Evolutionary conservation across 2,113 vertebrate genomes (phyloP), one percentile per base, ranked within the genome.

Genomic region (Clarias batrachus): DNA sequence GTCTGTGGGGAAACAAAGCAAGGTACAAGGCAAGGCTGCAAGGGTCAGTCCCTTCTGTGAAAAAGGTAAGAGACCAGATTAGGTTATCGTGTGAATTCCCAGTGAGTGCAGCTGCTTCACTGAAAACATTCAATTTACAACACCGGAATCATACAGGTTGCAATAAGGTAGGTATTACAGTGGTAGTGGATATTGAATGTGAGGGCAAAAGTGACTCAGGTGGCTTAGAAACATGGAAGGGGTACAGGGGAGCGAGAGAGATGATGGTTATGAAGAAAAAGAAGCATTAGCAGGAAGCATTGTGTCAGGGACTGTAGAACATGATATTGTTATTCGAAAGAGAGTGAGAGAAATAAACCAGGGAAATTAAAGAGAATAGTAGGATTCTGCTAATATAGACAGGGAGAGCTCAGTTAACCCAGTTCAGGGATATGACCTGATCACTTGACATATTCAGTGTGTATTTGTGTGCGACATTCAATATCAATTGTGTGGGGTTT

Each of bases 41-140:
- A 59, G 56, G 52, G 54, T 17, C 65, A 54, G 65, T 0, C 84
- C 41, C 85, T 81, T 57, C 23, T 19, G 33, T 54, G 62, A 85
- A 85, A 78, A 66, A 65, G 84, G 62, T 66, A 84, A 65, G 48
- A 37, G 16, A 65, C 37, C 83, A 52, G 71, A 78, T 85, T 77
- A 65, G 41, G 30, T 25, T 63, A 27, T 23, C 17, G n/a, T 56
- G 23, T 48, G 17, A 33, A 33, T 23, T 54, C 73, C 25, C 25
- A 54, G 41, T 12, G 19, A 60, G 65, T 81, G 85, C 54, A 71
- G 77, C n/a, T 56, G 65, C 52, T 71, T 86, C 65, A 71, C 30
- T 86, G 77, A 86, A 86, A 86, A 81, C 85, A 80, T 86, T 86
- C 77, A 86, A 81, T 86, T 81, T 81, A 79, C 77, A 70, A 83